Base-by-base conservation (phyloP, 2,113 vertebrate species). In the Corythoichthys intestinalis region DNA sequence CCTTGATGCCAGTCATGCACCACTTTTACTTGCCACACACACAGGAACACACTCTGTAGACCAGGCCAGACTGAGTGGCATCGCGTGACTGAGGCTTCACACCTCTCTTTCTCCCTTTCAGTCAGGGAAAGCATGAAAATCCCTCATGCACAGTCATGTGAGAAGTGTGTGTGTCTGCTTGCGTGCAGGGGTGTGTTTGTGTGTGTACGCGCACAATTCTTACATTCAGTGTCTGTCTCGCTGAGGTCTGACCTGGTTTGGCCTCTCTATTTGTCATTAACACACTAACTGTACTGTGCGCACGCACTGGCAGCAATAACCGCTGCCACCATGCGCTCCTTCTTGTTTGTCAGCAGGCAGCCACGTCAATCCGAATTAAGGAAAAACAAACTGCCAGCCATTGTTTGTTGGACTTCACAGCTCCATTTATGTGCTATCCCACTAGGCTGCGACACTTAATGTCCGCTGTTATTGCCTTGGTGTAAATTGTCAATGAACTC, bases 31-130 rank as follows among this genome's bases (percentile, higher is more conserved):
- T 66, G 17, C 15, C n/a, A 34, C n/a, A 65, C 62, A 49, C 62
- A 64, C 44, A 48, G 46, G 11, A 39, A 63, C 59, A 44, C 3
- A 57, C 64, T 37, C 54, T 54, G 28, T 0, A 20, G 66, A 17
- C 28, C 64, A 52, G 37, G 37, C 65, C 48, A 49, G 72, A 77
- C 63, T 63, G 35, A 67, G 69, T 8, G 13, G 54, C 77, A 74
- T 89, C 78, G 87, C 83, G 84, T 89, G 87, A 87, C 83, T 79
- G 83, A 79, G 84, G 73, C 74, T 84, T 88, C 74, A 80, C 85
- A 88, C 80, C 76, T 86, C 76, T 70, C 78, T 72, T 66, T 86
- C 71, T 82, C 70, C 77, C 75, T 84, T 77, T 87, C 79, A 79
- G 76, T 83, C 73, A 83, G 73, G 50, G 76, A 83, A 80, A 85